Conservation (phyloP, 2,888 invertebrate species). For the Taphrorychus bicolor region DNA sequence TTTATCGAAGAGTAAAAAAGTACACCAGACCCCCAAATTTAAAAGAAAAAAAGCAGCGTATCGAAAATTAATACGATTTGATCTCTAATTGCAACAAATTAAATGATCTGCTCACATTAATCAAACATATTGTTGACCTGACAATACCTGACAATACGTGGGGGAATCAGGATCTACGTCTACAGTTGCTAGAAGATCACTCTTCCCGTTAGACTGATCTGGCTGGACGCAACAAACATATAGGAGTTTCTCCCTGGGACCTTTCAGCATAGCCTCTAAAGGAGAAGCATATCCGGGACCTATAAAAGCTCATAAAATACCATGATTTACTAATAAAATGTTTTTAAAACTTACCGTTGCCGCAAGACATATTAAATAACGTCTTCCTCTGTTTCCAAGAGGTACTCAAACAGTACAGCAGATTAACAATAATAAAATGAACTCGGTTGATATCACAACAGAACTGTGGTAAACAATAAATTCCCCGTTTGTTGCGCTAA, state of each 20-base stretch:
- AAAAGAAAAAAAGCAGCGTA: no score
- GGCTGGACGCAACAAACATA: conserved; percentile 92
- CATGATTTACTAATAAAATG: background rate
- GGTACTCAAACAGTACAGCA: no score
- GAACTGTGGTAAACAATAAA: background rate
- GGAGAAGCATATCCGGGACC: conserved; percentile 84
- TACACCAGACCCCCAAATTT: no score
- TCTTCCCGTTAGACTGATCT: conserved; percentile 67
- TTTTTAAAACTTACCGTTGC: background rate
- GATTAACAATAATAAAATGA: background rate
- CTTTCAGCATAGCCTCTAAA: conserved; percentile 80
- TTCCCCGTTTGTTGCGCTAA: background rate
- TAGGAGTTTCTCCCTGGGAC: conserved; percentile 83
- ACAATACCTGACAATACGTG: conserved; percentile 86
- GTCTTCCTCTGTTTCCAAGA: background rate
- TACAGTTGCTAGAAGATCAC: conserved; percentile 90
- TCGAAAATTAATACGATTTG: no score
- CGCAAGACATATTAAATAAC: conserved; percentile 12
- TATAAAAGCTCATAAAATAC: no score
- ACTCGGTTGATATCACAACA: background rate
- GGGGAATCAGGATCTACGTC: conserved; percentile 89
- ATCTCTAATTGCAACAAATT: no score
- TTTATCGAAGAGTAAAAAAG: no score
- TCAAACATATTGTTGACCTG: no score
- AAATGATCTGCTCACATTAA: no score